phyloP scores from a whole-genome alignment of 30 jellyfish, hydroid and myxozoan species.

The Aurelia aurita region DNA sequence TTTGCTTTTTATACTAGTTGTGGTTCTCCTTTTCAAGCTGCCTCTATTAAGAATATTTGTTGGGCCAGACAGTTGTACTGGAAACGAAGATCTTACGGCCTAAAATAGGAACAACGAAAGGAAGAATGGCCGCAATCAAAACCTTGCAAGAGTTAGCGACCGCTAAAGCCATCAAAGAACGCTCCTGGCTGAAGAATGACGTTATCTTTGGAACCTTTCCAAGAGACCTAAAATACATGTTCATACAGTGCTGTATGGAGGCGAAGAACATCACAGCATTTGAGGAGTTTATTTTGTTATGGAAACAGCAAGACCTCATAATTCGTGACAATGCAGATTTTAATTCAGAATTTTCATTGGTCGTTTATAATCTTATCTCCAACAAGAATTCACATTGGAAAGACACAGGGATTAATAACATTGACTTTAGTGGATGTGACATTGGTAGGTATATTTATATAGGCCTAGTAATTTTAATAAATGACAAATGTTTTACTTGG shows the following conservation, averaged over 20 bases:
- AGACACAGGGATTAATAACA: background rate
- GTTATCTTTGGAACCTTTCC: background rate
- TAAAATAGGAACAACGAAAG: too few species aligned
- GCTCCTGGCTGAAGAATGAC: slow-evolving; percentile 20
- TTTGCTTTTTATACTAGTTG: too few species aligned
- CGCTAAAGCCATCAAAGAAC: slow-evolving; percentile 23
- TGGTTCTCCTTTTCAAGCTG: too few species aligned
- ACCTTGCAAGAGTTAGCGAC: slow-evolving; percentile 6
- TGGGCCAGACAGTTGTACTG: too few species aligned
- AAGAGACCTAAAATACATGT: background rate
- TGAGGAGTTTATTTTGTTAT: background rate
- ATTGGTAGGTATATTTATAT: background rate
- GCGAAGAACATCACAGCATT: slow-evolving; percentile 18
- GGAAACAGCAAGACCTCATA: background rate
- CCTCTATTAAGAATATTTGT: too few species aligned
- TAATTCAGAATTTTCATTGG: slow-evolving; percentile 30
- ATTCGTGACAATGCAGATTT: background rate
- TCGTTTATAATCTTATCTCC: slow-evolving; percentile 1
- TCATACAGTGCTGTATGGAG: slow-evolving; percentile 17
- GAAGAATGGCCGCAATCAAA: too few species aligned
- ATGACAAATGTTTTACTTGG: too few species aligned
- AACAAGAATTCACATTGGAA: background rate
- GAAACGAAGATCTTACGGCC: too few species aligned
- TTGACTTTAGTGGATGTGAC: slow-evolving; percentile 38
- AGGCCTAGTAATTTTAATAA: too few species aligned